Base-by-base conservation (phyloP, 2,888 invertebrate species). In the Morpho achilles region DNA sequence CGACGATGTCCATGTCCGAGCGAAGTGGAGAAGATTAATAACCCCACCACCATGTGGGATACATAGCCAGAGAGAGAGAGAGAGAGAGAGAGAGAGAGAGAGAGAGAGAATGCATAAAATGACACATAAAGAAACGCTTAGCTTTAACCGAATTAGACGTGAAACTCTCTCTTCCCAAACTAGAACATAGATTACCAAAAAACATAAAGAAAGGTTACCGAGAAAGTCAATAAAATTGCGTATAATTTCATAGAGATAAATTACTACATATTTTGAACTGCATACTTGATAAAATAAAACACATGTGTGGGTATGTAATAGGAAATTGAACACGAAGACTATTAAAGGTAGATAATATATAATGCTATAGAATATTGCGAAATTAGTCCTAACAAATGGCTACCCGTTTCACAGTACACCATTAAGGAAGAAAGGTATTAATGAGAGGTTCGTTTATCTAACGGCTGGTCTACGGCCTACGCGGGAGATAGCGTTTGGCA, bases 381-480 rank as follows among this genome's bases (percentile, higher is more conserved):
- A 68, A 68, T 68, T 66, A 67, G 61, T 60, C 64, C 48, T 58
- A 64, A 58, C 63, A 61, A 66, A 69, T 69, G 60, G 59, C 53
- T 60, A 50, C 63, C 63, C 58, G 64, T 69, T 62, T 58, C 59
- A 46, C 57, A 58, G 44, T 55, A 66, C 66, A 67, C 72, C 72
- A 74, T 77, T 76, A 75, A 69, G 68, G 66, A 70, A 71, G 68
- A 63, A 66, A 64, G 67, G 68, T 71, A 75, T 76, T 72, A 75
- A 76, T 74, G 70, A 68, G 60, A 64, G 67, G 65, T 70, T 64
- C 65, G 66, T 72, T 71, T 73, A 75, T 73, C 71, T 72, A 50
- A 56, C 56, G 53, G 56, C 58, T 56, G 48, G 56, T 56, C 60
- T 50, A 50, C 58, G 58, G 63, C 66, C 64, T 63, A 59, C 56